A percentile compares a stretch with the other conserved stretches of the same genome.
Conservation (phyloP, 2,113 vertebrate species). For the Alligator mississippiensis region DNA sequence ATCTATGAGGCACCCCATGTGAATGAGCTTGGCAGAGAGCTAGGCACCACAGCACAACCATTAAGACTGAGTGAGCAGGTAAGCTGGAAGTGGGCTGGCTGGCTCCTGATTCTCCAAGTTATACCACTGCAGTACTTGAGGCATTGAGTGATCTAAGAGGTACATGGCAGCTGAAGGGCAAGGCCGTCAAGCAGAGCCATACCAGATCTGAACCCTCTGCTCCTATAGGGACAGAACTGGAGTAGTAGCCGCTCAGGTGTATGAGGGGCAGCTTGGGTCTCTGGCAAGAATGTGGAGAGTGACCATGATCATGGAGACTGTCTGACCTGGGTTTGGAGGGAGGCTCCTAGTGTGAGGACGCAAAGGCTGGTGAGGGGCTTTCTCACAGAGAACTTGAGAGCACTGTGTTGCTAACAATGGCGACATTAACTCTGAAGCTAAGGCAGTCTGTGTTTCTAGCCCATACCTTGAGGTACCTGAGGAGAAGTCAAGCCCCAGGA, state of each 20-base stretch:
- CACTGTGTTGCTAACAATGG: neutral
- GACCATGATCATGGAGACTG: neutral
- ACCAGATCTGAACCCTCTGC: neutral
- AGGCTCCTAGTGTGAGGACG: no score
- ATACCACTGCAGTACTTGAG: neutral
- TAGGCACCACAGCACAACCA: neutral
- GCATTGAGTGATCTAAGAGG: neutral
- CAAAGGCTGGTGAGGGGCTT: no score
- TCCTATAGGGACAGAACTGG: neutral
- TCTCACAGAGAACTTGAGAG: neutral
- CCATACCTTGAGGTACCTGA: neutral
- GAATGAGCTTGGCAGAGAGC: neutral
- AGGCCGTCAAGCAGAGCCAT: neutral
- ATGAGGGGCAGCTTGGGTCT: neutral
- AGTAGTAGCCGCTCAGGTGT: neutral
- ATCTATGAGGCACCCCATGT: neutral
- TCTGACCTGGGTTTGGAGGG: neutral
- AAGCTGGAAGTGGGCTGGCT: neutral
- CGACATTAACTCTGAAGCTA: neutral
- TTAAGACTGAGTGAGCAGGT: neutral
- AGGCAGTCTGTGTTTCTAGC: neutral
- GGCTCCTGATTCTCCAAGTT: no score
- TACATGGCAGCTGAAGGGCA: neutral
- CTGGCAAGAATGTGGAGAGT: neutral
- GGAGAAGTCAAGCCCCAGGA: neutral